Conservation (phyloP, 2,888 invertebrate genomes). For the Athalia circularis region DNA sequence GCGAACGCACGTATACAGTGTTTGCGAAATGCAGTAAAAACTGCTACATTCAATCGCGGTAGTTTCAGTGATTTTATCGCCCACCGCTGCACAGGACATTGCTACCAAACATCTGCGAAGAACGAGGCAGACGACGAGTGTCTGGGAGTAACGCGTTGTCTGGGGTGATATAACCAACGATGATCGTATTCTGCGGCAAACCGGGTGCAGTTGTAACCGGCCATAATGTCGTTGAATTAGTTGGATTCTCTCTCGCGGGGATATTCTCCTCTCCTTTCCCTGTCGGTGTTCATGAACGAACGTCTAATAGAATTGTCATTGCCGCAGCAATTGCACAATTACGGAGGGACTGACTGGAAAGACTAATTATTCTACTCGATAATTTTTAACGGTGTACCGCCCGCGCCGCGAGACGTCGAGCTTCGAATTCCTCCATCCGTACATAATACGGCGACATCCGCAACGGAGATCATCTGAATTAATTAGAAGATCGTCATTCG, state of each 20-base stretch:
- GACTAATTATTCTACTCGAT: no score
- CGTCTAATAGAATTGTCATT: neutral
- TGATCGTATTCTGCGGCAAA: conserved; percentile 8
- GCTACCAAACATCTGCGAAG: neutral
- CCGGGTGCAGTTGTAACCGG: neutral
- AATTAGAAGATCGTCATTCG: no score
- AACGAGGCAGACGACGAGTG: neutral
- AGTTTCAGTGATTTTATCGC: neutral
- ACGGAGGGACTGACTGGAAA: neutral
- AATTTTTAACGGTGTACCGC: no score
- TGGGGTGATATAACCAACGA: neutral
- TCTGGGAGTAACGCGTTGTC: conserved; percentile 13
- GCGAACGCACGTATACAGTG: no score
- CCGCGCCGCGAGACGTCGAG: no score
- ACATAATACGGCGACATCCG: no score
- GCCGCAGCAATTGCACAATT: neutral
- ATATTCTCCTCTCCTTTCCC: neutral
- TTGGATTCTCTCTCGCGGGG: neutral
- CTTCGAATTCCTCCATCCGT: no score
- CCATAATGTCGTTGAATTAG: neutral
- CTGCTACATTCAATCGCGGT: neutral
- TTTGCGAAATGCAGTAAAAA: no score
- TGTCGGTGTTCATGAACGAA: neutral
- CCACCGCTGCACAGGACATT: neutral
- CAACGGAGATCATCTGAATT: no score